A percentile compares a stretch with the other conserved stretches of the same genome.
Evolutionary conservation across 1,140 invertebrate genomes (phyloP).

Genomic region (Tetranychus cinnabarinus): DNA sequence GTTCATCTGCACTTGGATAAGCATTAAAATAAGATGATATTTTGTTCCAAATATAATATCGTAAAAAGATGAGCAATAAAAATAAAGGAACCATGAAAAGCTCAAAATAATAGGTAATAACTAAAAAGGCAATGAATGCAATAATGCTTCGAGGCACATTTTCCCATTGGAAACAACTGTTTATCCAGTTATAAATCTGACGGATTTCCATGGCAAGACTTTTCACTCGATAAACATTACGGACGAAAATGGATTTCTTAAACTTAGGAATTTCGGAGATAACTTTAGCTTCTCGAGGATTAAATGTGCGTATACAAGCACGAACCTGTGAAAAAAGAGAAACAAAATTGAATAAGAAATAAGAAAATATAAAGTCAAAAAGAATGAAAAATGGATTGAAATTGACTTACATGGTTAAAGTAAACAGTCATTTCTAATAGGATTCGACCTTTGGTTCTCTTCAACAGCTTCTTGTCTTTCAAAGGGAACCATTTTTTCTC

Average conservation of each 20-base stretch:
- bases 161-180: slow-evolving; percentile 95
- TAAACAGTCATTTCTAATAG: slow-evolving; percentile 69
- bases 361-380: not conserved
- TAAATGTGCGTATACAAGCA: slow-evolving; percentile 68
- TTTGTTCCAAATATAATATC: slow-evolving; percentile 23
- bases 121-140: slow-evolving; percentile 58
- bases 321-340: slow-evolving; percentile 30
- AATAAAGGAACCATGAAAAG: slow-evolving; percentile 62
- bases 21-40: slow-evolving; percentile 2
- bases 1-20: slow-evolving; percentile 5
- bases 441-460: slow-evolving; percentile 77
- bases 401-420: slow-evolving; percentile 56
- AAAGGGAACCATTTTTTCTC: slow-evolving; percentile 86
- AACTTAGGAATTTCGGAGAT: slow-evolving; percentile 85
- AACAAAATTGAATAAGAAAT: not conserved
- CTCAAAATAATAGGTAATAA: slow-evolving; percentile 56
- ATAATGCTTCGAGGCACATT: slow-evolving; percentile 60
- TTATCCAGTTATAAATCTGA: slow-evolving; percentile 67
- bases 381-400: not conserved
- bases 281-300: slow-evolving; percentile 84
- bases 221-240: slow-evolving; percentile 79
- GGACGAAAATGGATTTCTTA: slow-evolving; percentile 66
- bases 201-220: slow-evolving; percentile 64
- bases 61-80: slow-evolving; percentile 47
- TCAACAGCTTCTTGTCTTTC: slow-evolving; percentile 81